Conservation (phyloP, 2,113 vertebrate species). For the Chaetura pelagica region DNA sequence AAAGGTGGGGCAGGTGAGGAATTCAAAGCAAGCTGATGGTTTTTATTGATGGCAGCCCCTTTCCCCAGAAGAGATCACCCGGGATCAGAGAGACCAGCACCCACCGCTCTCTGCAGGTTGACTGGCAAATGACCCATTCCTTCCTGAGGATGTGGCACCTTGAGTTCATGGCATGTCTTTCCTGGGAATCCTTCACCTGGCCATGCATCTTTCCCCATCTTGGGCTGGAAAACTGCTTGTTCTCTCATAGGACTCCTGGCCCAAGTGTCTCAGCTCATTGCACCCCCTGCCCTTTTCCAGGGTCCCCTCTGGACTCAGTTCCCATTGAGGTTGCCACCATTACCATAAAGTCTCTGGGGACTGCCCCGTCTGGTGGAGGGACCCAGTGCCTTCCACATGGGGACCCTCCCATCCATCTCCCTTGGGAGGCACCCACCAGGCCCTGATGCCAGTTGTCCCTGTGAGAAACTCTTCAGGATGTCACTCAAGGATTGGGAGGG, state of each 20-base stretch:
- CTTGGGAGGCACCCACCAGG: constrained; percentile 74
- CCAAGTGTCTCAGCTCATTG: no score
- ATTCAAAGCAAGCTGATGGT: background rate
- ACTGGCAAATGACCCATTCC: background rate
- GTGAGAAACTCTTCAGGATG: constrained; percentile 84
- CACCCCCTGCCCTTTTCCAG: no score
- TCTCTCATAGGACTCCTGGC: no score
- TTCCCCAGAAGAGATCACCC: background rate
- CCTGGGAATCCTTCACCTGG: no score
- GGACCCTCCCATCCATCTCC: constrained; percentile 21
- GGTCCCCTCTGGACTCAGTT: background rate
- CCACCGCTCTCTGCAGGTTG: accelerated
- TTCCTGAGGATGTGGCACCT: no score
- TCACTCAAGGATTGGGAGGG: constrained; percentile 90
- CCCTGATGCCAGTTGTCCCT: constrained; percentile 81
- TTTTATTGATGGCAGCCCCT: background rate
- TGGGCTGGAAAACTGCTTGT: no score
- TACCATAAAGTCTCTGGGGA: constrained; percentile 79
- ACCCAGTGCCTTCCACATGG: constrained; percentile 89
- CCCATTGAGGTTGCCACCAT: background rate
- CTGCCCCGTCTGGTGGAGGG: constrained; percentile 80
- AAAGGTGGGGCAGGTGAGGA: background rate
- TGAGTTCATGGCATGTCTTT: no score
- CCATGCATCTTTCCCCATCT: no score
- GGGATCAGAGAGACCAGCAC: background rate